Conservation (phyloP, 1,140 invertebrate genomes). For the Philaenus spumarius region DNA sequence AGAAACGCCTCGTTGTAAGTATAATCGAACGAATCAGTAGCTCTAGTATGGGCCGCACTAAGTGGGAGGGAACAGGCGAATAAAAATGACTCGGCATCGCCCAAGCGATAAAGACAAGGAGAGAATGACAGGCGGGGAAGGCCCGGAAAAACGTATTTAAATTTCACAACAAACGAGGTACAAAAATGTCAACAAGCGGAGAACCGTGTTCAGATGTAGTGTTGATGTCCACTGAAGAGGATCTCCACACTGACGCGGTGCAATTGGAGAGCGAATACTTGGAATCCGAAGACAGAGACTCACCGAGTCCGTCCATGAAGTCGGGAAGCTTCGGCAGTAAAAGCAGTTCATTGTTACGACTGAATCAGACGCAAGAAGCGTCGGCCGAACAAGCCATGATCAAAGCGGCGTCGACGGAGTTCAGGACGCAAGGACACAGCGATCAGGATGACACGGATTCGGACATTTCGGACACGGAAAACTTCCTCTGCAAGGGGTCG, state of each 20-base stretch:
- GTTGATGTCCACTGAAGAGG: constrained; percentile 10
- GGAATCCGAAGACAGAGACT: neutral
- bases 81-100: too few species aligned
- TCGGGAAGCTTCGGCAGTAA: constrained; percentile 7
- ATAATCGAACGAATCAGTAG: too few species aligned
- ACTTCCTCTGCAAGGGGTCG: constrained; percentile 52
- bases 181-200: constrained; percentile 13
- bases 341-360: constrained; percentile 3
- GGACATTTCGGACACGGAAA: constrained; percentile 29
- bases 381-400: neutral
- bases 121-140: neutral
- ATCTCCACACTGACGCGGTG: neutral
- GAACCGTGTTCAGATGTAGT: constrained; percentile 8
- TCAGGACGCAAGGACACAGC: neutral
- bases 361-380: constrained; percentile 5
- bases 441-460: constrained; percentile 29
- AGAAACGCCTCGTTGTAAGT: too few species aligned
- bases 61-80: too few species aligned
- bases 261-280: neutral
- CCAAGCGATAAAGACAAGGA: too few species aligned
- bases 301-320: constrained; percentile 9
- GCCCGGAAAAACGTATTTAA: constrained; percentile 12
- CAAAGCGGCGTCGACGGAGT: neutral
- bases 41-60: too few species aligned
- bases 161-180: constrained; percentile 2